phyloP scores from a whole-genome alignment of 1,140 invertebrate species.

The Aphaenogaster ashmeadi region DNA sequence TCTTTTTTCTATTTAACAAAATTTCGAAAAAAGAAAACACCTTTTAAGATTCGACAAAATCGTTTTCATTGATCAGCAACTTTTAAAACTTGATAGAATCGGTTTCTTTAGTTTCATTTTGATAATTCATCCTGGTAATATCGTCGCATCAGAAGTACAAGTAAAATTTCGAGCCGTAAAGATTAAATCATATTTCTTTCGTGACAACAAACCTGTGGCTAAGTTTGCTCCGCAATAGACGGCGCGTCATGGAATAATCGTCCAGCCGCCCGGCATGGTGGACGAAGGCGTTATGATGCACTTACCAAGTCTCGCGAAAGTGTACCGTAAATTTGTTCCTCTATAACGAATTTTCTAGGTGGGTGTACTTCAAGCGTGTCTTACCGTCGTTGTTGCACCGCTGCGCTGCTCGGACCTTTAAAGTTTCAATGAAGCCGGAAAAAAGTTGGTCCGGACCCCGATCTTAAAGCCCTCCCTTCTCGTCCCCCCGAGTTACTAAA shows the following conservation, averaged over 20 bases:
- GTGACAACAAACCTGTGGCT: background rate
- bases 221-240: conserved; percentile 10
- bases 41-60: background rate
- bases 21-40: background rate
- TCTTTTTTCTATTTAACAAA: background rate
- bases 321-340: conserved; percentile 60
- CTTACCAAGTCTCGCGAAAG: conserved; percentile 63
- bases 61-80: background rate
- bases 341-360: conserved; percentile 41
- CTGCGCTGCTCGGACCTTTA: conserved; percentile 30
- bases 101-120: too few species aligned
- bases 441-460: conserved; percentile 40
- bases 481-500: conserved; percentile 43
- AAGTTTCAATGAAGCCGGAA: conserved; percentile 54
- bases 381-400: conserved; percentile 4
- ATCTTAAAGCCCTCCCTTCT: conserved; percentile 34
- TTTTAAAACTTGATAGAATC: background rate
- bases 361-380: conserved; percentile 37
- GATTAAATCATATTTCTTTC: conserved; percentile 39
- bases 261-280: conserved; percentile 41
- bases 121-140: background rate
- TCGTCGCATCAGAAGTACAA: background rate
- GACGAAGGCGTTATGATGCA: conserved; percentile 67
- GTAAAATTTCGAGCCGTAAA: conserved; percentile 10
- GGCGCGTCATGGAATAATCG: conserved; percentile 49